These are phyloP conservation scores for Bombus turneri DNA, from an alignment of 1,140 invertebrate species.

Conservation along the genomic window DNA sequence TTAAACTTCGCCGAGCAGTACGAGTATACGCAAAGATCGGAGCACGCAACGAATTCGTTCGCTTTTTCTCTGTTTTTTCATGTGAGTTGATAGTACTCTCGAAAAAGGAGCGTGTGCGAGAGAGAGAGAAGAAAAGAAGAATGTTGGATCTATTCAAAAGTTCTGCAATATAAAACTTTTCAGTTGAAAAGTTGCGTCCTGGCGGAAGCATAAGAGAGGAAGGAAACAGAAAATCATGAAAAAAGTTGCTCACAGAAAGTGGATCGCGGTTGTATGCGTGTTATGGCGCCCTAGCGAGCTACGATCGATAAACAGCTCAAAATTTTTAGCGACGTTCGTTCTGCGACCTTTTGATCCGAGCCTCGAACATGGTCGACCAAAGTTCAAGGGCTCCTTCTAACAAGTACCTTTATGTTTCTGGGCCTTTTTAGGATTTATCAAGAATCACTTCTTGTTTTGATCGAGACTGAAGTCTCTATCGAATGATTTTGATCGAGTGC, in stretches of 20 bases:
- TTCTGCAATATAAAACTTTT: conserved; percentile 43
- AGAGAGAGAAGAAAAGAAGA: background rate
- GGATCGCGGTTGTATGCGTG: background rate
- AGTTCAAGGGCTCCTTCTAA: background rate
- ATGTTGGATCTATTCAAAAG: conserved; percentile 1
- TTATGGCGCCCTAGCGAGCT: background rate
- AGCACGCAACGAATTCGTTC: background rate
- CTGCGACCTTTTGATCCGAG: background rate
- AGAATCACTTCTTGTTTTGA: background rate
- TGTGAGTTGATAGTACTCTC: background rate
- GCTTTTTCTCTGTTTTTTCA: background rate
- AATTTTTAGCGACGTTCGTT: conserved; percentile 10
- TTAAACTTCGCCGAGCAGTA: conserved; percentile 15
- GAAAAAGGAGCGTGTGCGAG: background rate
- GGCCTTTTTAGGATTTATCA: background rate
- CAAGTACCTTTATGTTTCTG: background rate
- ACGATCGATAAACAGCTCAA: background rate
- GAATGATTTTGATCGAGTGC: background rate
- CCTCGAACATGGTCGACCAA: background rate
- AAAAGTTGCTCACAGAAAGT: conserved; percentile 15
- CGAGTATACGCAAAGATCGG: background rate
- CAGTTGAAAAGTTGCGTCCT: background rate
- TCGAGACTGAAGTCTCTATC: no score
- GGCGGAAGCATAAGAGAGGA: background rate
- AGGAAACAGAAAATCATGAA: conserved; percentile 20